Conservation (phyloP, 37 sponge, comb jelly and placozoan genomes). For the Agelas oroides region DNA sequence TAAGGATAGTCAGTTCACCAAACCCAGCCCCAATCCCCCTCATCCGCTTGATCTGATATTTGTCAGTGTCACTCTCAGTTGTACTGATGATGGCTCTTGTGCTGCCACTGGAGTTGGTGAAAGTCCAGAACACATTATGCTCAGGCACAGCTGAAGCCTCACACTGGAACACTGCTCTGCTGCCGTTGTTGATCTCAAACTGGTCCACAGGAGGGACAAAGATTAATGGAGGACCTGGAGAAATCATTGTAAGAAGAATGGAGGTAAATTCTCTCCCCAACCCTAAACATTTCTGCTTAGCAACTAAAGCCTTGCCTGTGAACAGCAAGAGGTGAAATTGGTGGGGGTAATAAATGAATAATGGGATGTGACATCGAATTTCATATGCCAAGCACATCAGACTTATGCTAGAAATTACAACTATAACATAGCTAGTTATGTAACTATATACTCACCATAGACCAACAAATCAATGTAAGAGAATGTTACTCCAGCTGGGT, state of each 20-base stretch:
- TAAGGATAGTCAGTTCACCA: slow-evolving; percentile 52
- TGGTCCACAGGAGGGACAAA: slow-evolving; percentile 27
- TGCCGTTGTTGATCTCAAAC: slow-evolving; percentile 38
- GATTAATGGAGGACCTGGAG: slow-evolving; percentile 72
- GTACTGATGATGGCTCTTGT: not conserved
- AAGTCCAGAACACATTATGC: slow-evolving; percentile 58
- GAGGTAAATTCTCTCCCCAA: too few species aligned
- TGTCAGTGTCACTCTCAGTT: not conserved
- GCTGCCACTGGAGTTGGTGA: slow-evolving; percentile 23
- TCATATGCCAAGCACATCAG: too few species aligned
- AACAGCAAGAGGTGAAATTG: too few species aligned
- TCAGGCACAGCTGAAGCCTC: slow-evolving; percentile 57
- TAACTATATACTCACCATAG: slow-evolving; percentile 43
- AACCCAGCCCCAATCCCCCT: not conserved
- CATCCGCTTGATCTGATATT: slow-evolving; percentile 25
- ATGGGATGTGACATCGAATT: too few species aligned
- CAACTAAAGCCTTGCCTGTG: too few species aligned
- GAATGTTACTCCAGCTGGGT: slow-evolving; percentile 57
- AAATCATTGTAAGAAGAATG: too few species aligned
- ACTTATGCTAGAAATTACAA: too few species aligned
- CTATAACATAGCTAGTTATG: too few species aligned
- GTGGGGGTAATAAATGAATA: too few species aligned
- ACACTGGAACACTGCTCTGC: slow-evolving; percentile 44
- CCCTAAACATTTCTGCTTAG: too few species aligned
- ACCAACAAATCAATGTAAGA: slow-evolving; percentile 47